phyloP scores from a whole-genome alignment of 2,888 invertebrate genomes.

The Caenorhabditis sp. region DNA sequence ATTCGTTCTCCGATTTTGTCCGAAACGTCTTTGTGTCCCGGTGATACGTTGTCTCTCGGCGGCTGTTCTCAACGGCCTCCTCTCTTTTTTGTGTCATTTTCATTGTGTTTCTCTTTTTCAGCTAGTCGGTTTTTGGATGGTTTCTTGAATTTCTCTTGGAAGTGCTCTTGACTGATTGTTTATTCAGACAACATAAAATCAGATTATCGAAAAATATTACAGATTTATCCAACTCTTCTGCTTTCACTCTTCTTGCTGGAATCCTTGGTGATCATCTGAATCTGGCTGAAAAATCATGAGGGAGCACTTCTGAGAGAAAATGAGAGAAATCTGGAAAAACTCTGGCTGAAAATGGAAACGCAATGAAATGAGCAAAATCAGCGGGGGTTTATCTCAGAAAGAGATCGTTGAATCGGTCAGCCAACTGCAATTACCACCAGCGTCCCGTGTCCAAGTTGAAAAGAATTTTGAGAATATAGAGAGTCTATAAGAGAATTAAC shows the following conservation, averaged over 20 bases:
- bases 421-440: constrained; percentile 60
- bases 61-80: constrained; percentile 36
- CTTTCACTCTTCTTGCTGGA: background rate
- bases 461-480: constrained; percentile 7
- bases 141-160: constrained; percentile 50
- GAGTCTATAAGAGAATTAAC: background rate
- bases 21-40: constrained; percentile 57
- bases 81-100: constrained; percentile 46
- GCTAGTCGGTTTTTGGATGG: constrained; percentile 37
- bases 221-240: constrained; percentile 13
- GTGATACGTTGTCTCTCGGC: constrained; percentile 54
- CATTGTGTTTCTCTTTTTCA: constrained; percentile 35
- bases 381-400: constrained; percentile 3
- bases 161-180: constrained; percentile 57
- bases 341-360: constrained; percentile 22
- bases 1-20: constrained; percentile 35
- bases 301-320: constrained; percentile 53
- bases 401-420: constrained; percentile 36
- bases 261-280: constrained; percentile 14
- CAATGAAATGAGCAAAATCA: constrained; percentile 13
- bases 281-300: constrained; percentile 49
- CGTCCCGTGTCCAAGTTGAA: constrained; percentile 57
- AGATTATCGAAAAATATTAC: constrained; percentile 45
- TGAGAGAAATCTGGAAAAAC: constrained; percentile 15
- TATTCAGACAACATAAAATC: constrained; percentile 7